phyloP scores from a whole-genome alignment of 53 echinoderm and acorn worm genomes.

The Luidia sarsii region DNA sequence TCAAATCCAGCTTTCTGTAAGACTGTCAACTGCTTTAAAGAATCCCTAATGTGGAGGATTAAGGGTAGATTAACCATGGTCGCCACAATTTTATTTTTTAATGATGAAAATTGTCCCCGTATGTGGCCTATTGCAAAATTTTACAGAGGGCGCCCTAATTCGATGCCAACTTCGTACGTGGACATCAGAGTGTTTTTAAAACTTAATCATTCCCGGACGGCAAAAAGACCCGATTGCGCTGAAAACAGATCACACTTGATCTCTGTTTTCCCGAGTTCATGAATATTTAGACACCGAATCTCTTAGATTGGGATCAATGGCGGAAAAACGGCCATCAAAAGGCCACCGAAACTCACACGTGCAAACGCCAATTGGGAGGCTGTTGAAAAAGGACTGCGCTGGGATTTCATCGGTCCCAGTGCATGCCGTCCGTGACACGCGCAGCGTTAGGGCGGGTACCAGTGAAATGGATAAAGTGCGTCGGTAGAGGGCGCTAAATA shows the following conservation, averaged over 20 bases:
- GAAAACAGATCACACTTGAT: neutral
- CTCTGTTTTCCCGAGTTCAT: neutral
- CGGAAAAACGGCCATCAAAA: neutral
- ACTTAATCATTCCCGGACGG: too few species aligned
- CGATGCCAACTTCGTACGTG: neutral
- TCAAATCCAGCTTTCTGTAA: too few species aligned
- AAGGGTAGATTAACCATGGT: too few species aligned
- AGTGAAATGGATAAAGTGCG: neutral
- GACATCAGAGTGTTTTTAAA: too few species aligned
- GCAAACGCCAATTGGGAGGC: slow-evolving; percentile 66
- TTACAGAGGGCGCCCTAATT: slow-evolving; percentile 22
- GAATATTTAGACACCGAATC: neutral
- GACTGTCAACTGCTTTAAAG: too few species aligned
- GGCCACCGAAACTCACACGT: slow-evolving; percentile 19
- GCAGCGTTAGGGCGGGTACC: slow-evolving; percentile 13
- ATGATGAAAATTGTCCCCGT: too few species aligned
- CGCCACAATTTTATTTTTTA: too few species aligned
- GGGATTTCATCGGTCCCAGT: slow-evolving; percentile 1
- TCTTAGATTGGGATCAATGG: neutral
- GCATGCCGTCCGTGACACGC: neutral
- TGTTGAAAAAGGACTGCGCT: slow-evolving; percentile 44
- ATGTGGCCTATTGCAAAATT: too few species aligned
- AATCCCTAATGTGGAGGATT: too few species aligned
- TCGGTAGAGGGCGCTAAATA: slow-evolving; percentile 40
- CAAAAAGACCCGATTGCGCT: too few species aligned